Evolutionary conservation across 2,797 vertebrate genomes (phyloP).

Genomic region (Amniataba percoides): DNA sequence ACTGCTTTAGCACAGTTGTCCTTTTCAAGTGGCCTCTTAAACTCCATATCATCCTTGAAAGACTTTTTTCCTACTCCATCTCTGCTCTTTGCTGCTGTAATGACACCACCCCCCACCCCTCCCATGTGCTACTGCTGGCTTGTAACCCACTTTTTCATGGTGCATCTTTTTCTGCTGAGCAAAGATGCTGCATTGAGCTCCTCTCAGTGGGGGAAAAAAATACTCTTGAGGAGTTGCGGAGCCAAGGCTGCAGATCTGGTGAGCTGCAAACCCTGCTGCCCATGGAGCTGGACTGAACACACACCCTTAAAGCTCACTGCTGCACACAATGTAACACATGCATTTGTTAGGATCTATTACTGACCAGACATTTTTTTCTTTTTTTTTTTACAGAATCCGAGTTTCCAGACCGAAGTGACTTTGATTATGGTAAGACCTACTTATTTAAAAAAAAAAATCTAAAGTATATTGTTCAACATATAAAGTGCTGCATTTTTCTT

Average conservation of each 20-base stretch:
- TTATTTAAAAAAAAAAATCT: neutral
- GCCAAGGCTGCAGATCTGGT: constrained; percentile 68
- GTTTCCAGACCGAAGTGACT: constrained; percentile 82
- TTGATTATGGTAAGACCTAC: constrained; percentile 84
- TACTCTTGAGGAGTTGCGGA: constrained; percentile 52
- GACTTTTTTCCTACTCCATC: neutral
- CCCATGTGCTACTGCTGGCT: constrained; percentile 48
- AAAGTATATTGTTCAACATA: neutral
- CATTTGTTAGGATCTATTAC: neutral
- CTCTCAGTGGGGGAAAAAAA: constrained; percentile 33
- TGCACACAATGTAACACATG: constrained; percentile 7
- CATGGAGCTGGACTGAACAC: constrained; percentile 36
- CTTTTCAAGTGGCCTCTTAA: neutral
- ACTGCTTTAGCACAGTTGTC: neutral
- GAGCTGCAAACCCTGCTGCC: constrained; percentile 43
- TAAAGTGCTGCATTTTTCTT: neutral
- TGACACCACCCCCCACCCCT: neutral
- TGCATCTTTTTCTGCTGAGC: constrained; percentile 80
- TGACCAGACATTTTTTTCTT: too few species aligned
- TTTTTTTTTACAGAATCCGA: constrained; percentile 74
- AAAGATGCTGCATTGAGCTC: constrained; percentile 73
- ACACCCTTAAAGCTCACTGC: neutral
- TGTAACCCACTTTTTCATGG: constrained; percentile 59
- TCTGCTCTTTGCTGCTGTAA: constrained; percentile 17
- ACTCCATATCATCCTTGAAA: neutral